phyloP scores from a whole-genome alignment of 2,113 vertebrate genomes.

The Desmodus rotundus region DNA sequence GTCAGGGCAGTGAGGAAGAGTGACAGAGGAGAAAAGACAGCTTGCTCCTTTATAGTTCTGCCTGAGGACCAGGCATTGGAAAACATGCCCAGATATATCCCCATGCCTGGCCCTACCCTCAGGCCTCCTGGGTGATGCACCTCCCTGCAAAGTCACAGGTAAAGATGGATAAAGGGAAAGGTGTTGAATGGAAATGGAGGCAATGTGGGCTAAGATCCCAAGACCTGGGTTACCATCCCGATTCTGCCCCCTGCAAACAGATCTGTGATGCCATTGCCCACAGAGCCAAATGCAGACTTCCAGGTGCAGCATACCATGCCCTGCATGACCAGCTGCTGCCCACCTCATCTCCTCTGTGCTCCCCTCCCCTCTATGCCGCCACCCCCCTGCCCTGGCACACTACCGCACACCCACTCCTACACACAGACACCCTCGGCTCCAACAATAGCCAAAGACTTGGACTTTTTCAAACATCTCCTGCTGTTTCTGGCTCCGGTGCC shows the following conservation, averaged over 20 bases:
- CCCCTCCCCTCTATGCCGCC: fast-evolving
- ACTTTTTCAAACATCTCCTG: background rate
- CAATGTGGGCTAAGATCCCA: background rate
- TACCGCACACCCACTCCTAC: fast-evolving
- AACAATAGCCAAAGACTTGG: background rate
- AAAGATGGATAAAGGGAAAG: background rate
- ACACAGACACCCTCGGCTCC: background rate
- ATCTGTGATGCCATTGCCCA: background rate
- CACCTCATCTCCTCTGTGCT: background rate
- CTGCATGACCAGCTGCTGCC: background rate
- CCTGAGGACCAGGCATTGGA: background rate
- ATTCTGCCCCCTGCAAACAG: background rate
- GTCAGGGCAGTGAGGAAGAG: background rate
- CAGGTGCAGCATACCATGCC: fast-evolving
- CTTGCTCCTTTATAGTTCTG: background rate
- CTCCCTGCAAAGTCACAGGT: background rate
- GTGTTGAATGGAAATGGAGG: background rate
- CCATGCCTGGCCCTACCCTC: background rate
- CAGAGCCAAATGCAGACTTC: background rate
- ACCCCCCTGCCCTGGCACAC: background rate
- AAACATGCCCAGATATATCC: background rate
- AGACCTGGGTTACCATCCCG: background rate
- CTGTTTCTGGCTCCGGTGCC: background rate
- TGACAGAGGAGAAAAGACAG: background rate
- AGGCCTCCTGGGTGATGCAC: background rate